These are phyloP conservation scores for Syrista parreyssii DNA, from an alignment of 2,888 invertebrate genomes.

Conservation along the genomic window DNA sequence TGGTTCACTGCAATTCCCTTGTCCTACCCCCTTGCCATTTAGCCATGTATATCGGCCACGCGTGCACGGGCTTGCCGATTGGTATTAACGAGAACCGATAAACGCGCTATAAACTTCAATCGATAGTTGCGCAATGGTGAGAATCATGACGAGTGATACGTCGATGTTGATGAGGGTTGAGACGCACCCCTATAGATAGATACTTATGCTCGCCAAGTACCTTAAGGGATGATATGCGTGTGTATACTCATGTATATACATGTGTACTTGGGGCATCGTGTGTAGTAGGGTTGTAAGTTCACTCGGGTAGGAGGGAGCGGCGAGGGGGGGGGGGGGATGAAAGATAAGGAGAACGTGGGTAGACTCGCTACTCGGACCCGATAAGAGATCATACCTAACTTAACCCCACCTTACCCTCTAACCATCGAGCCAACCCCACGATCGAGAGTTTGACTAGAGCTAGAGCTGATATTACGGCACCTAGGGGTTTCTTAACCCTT, in stretches of 20 bases:
- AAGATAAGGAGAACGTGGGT: slow-evolving; percentile 60
- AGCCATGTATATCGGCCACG: neutral
- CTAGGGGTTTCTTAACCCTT: neutral
- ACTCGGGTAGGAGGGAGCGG: slow-evolving; percentile 16
- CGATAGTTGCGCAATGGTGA: neutral
- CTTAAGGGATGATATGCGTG: neutral
- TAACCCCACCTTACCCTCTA: slow-evolving; percentile 44
- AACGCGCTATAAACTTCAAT: neutral
- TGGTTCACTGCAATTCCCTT: neutral
- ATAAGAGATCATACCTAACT: slow-evolving; percentile 59
- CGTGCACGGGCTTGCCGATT: neutral
- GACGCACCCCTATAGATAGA: neutral
- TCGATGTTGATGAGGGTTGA: neutral
- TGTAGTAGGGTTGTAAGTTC: slow-evolving; percentile 25
- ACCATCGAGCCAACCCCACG: slow-evolving; percentile 34
- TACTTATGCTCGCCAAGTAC: neutral
- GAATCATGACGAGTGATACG: neutral
- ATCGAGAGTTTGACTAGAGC: slow-evolving; percentile 22
- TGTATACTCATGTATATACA: neutral
- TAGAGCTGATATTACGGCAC: neutral
- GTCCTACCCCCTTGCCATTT: neutral
- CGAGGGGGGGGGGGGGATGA: slow-evolving; percentile 33
- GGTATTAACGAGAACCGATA: neutral
- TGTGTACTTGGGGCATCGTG: neutral
- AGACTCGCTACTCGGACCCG: slow-evolving; percentile 53